Evolutionary conservation across 2,888 invertebrate genomes (phyloP), one percentile per base, ranked within the genome.

Genomic region (Dicycla oo): DNA sequence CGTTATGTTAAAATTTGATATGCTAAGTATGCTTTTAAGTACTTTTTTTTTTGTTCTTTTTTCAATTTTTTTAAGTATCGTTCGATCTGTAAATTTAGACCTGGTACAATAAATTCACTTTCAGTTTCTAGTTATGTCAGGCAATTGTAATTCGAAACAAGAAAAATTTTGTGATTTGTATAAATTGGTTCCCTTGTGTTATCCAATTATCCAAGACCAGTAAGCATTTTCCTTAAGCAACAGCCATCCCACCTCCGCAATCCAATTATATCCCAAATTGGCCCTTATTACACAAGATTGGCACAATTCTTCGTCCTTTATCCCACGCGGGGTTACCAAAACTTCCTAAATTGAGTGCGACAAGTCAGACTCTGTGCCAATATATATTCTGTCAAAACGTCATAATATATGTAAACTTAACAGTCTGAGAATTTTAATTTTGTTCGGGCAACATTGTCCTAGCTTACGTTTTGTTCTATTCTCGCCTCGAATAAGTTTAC

Each of bases 251-350:
- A 64, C 38, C 38, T 51, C 64, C 5, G n/a, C n/a, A 38, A 64
- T 64, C 11, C 15, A 64, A 64, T 40, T 38, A 40, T 30, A 68
- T 26, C 18, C 38, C 26, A 64, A 68, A 68, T 65, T 68, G 38
- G 49, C 67, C 67, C 65, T 64, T 68, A 68, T 65, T 68, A 65
- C 67, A 68, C 38, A 64, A 5, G 38, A 64, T 49, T 68, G 49
- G 38, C 65, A 51, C 30, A 67, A 51, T 43, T 68, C 40, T 8
- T 43, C 40, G 65, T 68, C 30, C 65, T 51, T 30, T 51, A 30
- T 30, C 65, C 65, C 18, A 65, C 51, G 40, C 40, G 13, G 30
- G 13, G 26, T 51, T 68, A n/a, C 51, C 18, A 40, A 64, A 65
- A 30, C 30, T 51, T 40, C 38, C 64, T 43, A 68, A 65, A 40